phyloP scores from a whole-genome alignment of 2,113 vertebrate species.

The Furnarius figulus region DNA sequence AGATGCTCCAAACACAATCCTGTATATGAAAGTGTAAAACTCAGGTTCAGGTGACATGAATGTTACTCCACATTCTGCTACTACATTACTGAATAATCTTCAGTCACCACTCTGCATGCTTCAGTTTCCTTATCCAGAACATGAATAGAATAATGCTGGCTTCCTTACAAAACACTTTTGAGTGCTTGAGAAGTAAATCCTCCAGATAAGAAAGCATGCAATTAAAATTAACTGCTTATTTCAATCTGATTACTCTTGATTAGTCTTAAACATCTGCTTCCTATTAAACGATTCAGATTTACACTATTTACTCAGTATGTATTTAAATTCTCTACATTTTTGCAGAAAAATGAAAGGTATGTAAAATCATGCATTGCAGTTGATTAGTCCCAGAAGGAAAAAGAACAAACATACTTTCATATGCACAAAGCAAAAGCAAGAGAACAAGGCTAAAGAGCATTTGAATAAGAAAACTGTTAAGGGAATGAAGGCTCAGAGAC shows the following conservation, averaged over 20 bases:
- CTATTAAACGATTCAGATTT: neutral
- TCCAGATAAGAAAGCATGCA: neutral
- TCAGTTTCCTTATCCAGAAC: neutral
- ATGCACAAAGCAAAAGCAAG: neutral
- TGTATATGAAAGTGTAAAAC: neutral
- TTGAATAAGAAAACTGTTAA: rapidly evolving
- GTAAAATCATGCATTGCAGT: neutral
- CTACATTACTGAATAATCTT: neutral
- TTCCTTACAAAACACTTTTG: neutral
- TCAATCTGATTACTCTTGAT: neutral
- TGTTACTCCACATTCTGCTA: neutral
- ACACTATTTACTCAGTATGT: neutral
- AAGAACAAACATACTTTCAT: neutral
- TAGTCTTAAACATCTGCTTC: neutral
- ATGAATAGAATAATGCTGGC: neutral
- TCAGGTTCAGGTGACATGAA: neutral
- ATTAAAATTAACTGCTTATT: neutral
- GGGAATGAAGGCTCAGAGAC: neutral
- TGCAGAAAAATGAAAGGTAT: neutral
- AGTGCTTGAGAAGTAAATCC: neutral
- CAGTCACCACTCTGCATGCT: neutral
- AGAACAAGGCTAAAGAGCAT: neutral
- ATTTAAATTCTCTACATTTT: neutral
- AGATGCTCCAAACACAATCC: neutral
- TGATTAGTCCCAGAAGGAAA: neutral